Conservation (phyloP, 64 coral and sea anemone species). For the Catalaphyllia jardinei region DNA sequence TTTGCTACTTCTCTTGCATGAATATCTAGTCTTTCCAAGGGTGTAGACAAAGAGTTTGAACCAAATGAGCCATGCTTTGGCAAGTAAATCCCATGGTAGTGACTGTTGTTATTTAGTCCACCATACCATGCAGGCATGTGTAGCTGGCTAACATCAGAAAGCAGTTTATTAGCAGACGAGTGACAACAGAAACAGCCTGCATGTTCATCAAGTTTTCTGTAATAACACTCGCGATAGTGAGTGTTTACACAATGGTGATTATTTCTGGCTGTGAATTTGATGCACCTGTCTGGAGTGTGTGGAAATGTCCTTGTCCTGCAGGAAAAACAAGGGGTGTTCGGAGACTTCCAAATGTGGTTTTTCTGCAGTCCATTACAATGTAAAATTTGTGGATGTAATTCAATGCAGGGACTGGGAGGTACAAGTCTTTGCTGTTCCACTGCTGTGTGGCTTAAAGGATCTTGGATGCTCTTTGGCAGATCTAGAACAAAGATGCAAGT, state of each 20-base stretch:
- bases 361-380: not conserved
- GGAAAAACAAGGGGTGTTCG: not conserved
- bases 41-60: not conserved
- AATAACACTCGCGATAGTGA: not conserved
- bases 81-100: not conserved
- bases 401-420: not conserved
- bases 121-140: not conserved
- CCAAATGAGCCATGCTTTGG: not conserved
- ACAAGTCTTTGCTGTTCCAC: not conserved
- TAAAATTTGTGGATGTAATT: slow-evolving; percentile 17
- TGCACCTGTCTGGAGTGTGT: not conserved
- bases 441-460: not conserved
- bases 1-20: not conserved
- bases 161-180: not conserved
- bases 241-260: not conserved
- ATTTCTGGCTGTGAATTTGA: not conserved
- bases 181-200: not conserved
- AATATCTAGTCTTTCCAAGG: not conserved
- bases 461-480: not conserved
- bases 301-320: not conserved
- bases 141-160: not conserved
- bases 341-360: not conserved
- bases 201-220: not conserved
- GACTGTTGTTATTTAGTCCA: not conserved
- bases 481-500: not conserved